Base-by-base conservation (phyloP, 2,888 invertebrate species). In the Epistrophe eligans region DNA sequence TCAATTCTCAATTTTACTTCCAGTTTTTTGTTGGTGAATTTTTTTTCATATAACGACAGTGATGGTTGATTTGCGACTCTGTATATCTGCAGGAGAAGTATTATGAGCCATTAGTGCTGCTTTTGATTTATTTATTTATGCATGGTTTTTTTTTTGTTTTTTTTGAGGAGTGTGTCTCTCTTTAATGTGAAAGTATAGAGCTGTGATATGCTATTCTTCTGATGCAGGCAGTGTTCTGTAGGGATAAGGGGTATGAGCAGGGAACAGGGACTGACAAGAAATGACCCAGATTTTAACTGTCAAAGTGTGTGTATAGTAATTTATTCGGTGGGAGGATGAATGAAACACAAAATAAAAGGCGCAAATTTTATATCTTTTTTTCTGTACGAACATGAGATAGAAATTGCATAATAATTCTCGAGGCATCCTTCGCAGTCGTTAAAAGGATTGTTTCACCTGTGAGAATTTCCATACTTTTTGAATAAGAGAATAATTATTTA, bases 31-130 rank as follows among this genome's bases (percentile, higher is more conserved):
- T 55, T 55, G 15, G 15, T 15, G 15, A 8, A 28, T 55, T 60
- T 32, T n/a, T 48, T 50, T 15, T 35, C n/a, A 52, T 38, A 38
- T 38, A 45, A 35, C 43, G 58, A 60, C 35, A 60, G 48, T 83
- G 73, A 79, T 83, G 73, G 79, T 83, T 83, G 83, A 83, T 83
- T 70, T 83, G 73, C 52, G 40, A 55, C 70, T 74, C 8, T 9
- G 60, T 79, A 79, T 74, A 79, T 74, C 83, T 83, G 83, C 74
- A 74, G 60, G 66, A 81, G 76, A 81, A 62, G 71, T 77, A 66
- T 82, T 79, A 83, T 83, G 67, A 79, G 83, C 83, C 77, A 83
- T 79, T 83, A 79, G 73, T 74, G 60, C 62, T 80, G 50, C 67
- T 67, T 80, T 74, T 50, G 62, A 58, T 55, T 48, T 64, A 38